Evolutionary conservation across 2,113 vertebrate genomes (phyloP).

Genomic region (Dermatemys mawii): DNA sequence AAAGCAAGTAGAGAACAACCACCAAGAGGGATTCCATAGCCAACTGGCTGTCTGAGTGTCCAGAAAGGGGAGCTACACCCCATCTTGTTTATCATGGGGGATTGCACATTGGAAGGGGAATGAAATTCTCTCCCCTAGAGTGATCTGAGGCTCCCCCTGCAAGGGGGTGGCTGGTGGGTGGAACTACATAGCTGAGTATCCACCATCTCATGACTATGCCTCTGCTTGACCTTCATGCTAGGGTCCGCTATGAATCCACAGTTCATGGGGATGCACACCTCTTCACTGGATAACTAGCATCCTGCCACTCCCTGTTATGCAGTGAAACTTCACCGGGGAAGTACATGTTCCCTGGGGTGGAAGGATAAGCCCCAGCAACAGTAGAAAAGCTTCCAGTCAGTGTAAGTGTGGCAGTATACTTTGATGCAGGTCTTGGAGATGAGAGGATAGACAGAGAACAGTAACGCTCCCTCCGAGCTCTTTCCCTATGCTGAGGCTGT

Average conservation of each 20-base stretch:
- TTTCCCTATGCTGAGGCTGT: neutral
- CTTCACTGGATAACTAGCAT: accelerated
- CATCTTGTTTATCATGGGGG: neutral
- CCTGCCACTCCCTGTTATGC: accelerated
- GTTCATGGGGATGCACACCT: neutral
- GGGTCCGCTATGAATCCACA: accelerated
- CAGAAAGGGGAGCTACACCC: too few species aligned
- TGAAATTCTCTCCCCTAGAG: neutral
- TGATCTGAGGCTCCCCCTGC: neutral
- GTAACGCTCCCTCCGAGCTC: neutral
- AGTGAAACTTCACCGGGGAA: accelerated
- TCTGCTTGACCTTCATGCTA: accelerated
- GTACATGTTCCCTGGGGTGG: neutral
- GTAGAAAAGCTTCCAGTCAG: neutral
- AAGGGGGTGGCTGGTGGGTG: neutral
- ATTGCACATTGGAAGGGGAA: neutral
- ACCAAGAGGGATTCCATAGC: too few species aligned
- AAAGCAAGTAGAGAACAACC: too few species aligned
- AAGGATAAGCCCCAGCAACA: accelerated
- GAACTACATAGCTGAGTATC: neutral
- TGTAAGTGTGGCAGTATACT: neutral
- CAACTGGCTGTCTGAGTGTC: too few species aligned
- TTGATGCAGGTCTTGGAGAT: neutral
- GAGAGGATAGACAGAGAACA: neutral
- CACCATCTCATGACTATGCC: neutral